Conservation (phyloP, 2,797 vertebrate species). For the Scleropages formosus region DNA sequence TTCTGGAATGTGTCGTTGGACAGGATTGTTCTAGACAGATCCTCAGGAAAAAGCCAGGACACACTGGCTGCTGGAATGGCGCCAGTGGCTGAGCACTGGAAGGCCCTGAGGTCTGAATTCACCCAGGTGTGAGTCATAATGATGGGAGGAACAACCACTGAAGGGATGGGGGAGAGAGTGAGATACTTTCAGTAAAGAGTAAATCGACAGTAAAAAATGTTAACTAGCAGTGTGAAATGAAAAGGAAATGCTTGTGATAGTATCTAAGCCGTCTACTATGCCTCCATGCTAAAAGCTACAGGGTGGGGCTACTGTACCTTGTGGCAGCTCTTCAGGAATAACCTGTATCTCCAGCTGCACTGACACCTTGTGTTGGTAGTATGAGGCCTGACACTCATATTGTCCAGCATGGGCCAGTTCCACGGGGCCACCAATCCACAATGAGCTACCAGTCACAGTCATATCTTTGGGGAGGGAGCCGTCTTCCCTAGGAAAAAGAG, state of each 20-base stretch:
- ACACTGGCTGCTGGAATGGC: conserved; percentile 62
- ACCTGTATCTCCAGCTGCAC: conserved; percentile 58
- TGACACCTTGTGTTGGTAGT: conserved; percentile 46
- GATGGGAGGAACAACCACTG: conserved; percentile 53
- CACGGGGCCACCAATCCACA: conserved; percentile 53
- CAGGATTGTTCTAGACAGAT: conserved; percentile 52
- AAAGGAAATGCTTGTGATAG: no score
- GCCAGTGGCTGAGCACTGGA: conserved; percentile 63
- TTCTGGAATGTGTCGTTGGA: conserved; percentile 59
- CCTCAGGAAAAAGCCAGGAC: conserved; percentile 64
- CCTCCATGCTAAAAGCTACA: not conserved
- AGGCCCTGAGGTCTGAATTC: conserved; percentile 46
- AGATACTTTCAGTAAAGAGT: not conserved
- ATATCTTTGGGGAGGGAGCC: conserved; percentile 51
- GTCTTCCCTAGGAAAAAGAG: conserved; percentile 46
- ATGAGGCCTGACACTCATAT: conserved; percentile 60
- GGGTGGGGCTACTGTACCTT: conserved; percentile 46
- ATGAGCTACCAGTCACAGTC: conserved; percentile 40
- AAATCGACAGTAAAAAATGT: not conserved
- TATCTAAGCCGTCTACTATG: no score
- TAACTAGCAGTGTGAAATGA: not conserved
- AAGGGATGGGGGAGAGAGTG: conserved; percentile 3
- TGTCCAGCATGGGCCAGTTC: conserved; percentile 51
- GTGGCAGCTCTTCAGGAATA: conserved; percentile 34
- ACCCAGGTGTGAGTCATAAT: conserved; percentile 50